A percentile compares a stretch with the other conserved stretches of the same genome.
Evolutionary conservation across 2,797 vertebrate genomes (phyloP).

Genomic region (Natrix natrix): DNA sequence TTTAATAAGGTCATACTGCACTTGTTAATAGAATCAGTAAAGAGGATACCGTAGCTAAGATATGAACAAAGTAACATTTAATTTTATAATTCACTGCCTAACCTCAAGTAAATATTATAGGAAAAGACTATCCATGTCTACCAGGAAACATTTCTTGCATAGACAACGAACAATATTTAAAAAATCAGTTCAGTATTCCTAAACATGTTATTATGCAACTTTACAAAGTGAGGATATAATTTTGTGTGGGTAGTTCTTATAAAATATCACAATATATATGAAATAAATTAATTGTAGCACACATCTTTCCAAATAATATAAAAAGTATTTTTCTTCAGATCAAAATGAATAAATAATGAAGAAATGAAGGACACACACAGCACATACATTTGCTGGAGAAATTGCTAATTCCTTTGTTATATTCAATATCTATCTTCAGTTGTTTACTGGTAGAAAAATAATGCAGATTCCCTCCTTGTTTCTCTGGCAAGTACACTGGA

Average conservation of each 20-base stretch:
- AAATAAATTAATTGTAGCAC: not conserved
- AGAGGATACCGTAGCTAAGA: constrained; percentile 38
- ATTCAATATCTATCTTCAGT: not conserved
- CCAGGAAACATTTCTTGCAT: not conserved
- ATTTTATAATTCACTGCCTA: constrained; percentile 47
- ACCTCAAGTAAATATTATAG: constrained; percentile 35
- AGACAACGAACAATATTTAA: not conserved
- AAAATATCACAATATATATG: not conserved
- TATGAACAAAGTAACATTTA: constrained; percentile 36
- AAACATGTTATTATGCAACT: not conserved
- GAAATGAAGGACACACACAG: not conserved
- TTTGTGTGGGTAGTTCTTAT: not conserved
- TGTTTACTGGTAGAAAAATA: not conserved
- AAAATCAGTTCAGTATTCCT: not conserved
- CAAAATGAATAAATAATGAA: not conserved
- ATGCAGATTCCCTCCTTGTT: not conserved
- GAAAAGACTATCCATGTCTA: not conserved
- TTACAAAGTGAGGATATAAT: not conserved
- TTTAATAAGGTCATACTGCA: constrained; percentile 49
- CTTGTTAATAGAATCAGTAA: constrained; percentile 47
- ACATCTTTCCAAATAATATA: not conserved
- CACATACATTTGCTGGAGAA: not conserved
- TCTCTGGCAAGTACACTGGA: not conserved
- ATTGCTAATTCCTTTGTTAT: not conserved
- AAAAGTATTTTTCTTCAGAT: not conserved